A percentile compares a stretch with the other conserved stretches of the same genome.
Evolutionary conservation across 2,797 vertebrate genomes (phyloP).

Genomic region (Molossus alvarezi): DNA sequence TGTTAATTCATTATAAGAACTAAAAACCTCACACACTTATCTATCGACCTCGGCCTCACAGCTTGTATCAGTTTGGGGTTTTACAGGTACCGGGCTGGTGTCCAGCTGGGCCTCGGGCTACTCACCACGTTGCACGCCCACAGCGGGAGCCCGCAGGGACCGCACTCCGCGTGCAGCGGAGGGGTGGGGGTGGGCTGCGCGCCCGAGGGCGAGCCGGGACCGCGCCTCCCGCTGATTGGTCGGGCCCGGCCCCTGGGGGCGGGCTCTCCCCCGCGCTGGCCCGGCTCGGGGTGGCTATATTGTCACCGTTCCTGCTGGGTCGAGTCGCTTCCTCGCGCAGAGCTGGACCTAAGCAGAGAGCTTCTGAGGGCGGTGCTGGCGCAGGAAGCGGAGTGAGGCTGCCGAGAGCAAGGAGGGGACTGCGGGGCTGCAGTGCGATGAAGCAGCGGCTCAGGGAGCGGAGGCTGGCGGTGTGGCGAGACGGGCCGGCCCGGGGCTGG

Average conservation of each 20-base stretch:
- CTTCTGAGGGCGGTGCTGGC: slow-evolving; percentile 37
- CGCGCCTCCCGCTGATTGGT: slow-evolving; percentile 79
- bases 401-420: slow-evolving; percentile 5
- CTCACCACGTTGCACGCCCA: background rate
- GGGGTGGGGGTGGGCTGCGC: background rate
- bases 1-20: background rate
- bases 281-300: slow-evolving; percentile 79
- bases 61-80: background rate
- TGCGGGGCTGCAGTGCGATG: slow-evolving; percentile 75
- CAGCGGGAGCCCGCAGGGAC: background rate
- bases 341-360: background rate
- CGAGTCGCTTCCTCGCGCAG: background rate
- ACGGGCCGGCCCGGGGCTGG: slow-evolving; percentile 56
- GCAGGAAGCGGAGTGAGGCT: slow-evolving; percentile 31
- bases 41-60: background rate
- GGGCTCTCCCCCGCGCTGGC: slow-evolving; percentile 79
- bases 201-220: slow-evolving; percentile 17
- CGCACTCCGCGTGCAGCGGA: background rate
- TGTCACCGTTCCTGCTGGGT: slow-evolving; percentile 66
- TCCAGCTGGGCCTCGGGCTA: rapidly evolving
- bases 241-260: slow-evolving; percentile 78
- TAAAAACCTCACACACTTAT: background rate
- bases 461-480: slow-evolving; percentile 50
- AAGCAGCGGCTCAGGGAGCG: slow-evolving; percentile 73
- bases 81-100: background rate